phyloP scores from a whole-genome alignment of 2,888 invertebrate species.

The Drosophila meridiana region DNA sequence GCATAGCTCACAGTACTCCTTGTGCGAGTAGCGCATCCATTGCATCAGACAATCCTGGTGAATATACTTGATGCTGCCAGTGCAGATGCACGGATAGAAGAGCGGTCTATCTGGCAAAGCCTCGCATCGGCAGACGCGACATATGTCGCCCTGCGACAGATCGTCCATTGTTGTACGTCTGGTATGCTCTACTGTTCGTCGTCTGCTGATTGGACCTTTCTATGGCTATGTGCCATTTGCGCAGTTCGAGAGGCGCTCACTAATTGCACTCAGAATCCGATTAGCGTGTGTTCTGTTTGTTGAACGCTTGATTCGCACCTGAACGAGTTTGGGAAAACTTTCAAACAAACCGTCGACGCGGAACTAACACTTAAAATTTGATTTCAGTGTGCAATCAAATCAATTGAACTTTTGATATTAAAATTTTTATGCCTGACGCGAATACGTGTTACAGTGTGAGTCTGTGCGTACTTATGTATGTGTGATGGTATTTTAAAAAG shows the following conservation, averaged over 20 bases:
- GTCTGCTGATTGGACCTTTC: slow-evolving; percentile 17
- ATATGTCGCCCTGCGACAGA: slow-evolving; percentile 90
- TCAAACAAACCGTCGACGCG: slow-evolving; percentile 14
- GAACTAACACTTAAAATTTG: slow-evolving; percentile 45
- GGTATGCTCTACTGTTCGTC: slow-evolving; percentile 27
- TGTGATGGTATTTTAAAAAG: slow-evolving; percentile 36
- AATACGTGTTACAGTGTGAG: slow-evolving; percentile 56
- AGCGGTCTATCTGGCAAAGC: slow-evolving; percentile 95
- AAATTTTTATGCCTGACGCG: slow-evolving; percentile 55
- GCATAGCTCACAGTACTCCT: slow-evolving; percentile 99
- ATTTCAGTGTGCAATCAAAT: slow-evolving; percentile 33
- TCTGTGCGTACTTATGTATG: slow-evolving; percentile 10
- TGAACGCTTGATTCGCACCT: not conserved
- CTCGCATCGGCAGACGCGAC: slow-evolving; percentile 98
- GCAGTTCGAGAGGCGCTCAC: slow-evolving; percentile 43
- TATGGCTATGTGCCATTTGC: slow-evolving; percentile 52
- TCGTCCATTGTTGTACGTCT: slow-evolving; percentile 81
- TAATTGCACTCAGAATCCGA: slow-evolving; percentile 29
- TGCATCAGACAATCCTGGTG: slow-evolving; percentile 99
- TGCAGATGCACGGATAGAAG: slow-evolving; percentile 99
- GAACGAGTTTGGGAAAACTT: not conserved
- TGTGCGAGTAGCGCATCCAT: slow-evolving; percentile 99
- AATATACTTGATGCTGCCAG: slow-evolving; percentile 99
- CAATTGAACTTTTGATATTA: slow-evolving; percentile 58
- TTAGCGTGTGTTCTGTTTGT: not conserved